phyloP scores from a whole-genome alignment of 2,113 vertebrate species.

The Notiomystis cincta region DNA sequence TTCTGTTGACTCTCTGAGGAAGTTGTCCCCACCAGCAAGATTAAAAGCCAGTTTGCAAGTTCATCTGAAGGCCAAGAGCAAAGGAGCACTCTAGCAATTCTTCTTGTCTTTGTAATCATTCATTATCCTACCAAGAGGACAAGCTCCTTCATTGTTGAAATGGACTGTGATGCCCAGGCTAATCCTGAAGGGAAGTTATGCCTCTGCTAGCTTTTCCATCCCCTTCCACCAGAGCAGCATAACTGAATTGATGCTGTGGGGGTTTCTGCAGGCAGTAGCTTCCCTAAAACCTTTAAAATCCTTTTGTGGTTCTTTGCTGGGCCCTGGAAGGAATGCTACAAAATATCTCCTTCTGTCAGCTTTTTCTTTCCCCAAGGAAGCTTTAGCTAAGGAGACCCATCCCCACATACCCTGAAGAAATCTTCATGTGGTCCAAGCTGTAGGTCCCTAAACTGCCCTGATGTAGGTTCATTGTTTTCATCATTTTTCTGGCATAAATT shows the following conservation, averaged over 20 bases:
- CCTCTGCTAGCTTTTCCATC: background rate
- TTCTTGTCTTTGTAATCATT: background rate
- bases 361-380: background rate
- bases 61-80: background rate
- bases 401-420: background rate
- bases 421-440: background rate
- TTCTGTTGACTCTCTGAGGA: background rate
- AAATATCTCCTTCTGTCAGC: background rate
- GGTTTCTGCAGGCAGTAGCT: background rate
- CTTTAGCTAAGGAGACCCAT: background rate
- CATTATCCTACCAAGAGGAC: background rate
- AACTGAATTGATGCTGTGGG: background rate
- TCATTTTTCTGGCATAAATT: background rate
- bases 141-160: background rate
- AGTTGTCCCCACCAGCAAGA: background rate
- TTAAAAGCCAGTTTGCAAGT: background rate
- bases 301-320: background rate
- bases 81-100: background rate
- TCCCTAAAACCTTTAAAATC: background rate
- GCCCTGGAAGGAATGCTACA: background rate
- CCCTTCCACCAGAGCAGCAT: background rate
- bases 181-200: accelerated
- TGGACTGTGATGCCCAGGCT: background rate
- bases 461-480: background rate
- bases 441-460: background rate